These are phyloP conservation scores for Orussus abietinus DNA, from an alignment of 1,140 invertebrate species.

Conservation along the genomic window DNA sequence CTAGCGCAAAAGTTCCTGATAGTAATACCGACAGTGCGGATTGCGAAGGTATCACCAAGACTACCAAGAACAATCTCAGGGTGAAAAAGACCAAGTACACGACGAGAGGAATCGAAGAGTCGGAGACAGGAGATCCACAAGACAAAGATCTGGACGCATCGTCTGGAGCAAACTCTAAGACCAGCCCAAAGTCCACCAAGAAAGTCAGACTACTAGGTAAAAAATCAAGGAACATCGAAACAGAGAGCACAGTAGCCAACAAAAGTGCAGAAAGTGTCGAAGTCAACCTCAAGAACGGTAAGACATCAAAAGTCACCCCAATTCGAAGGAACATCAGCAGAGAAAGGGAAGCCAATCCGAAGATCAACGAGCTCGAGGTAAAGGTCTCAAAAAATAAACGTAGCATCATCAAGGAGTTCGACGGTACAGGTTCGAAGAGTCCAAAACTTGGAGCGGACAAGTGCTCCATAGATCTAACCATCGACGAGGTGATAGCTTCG, in stretches of 20 bases:
- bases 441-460: slow-evolving; percentile 23
- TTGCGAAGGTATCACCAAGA: slow-evolving; percentile 27
- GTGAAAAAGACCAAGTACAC: slow-evolving; percentile 35
- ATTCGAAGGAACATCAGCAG: slow-evolving; percentile 22
- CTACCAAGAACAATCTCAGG: slow-evolving; percentile 40
- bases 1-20: slow-evolving; percentile 2
- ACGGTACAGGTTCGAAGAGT: slow-evolving; percentile 17
- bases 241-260: slow-evolving; percentile 9
- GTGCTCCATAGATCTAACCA: slow-evolving; percentile 43
- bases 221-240: slow-evolving; percentile 1
- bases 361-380: not conserved
- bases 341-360: slow-evolving; percentile 11
- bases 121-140: slow-evolving; percentile 18
- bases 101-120: slow-evolving; percentile 9
- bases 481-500: slow-evolving; percentile 48
- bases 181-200: slow-evolving; percentile 31
- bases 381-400: slow-evolving; percentile 18
- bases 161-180: slow-evolving; percentile 18
- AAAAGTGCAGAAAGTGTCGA: slow-evolving; percentile 18
- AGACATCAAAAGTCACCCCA: no score
- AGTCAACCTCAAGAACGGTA: no score
- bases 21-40: slow-evolving; percentile 22
- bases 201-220: slow-evolving; percentile 24
- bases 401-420: slow-evolving; percentile 17
- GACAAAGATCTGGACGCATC: slow-evolving; percentile 7